Evolutionary conservation across 2,113 vertebrate genomes (phyloP).

Genomic region (Eupsittula cactorum): DNA sequence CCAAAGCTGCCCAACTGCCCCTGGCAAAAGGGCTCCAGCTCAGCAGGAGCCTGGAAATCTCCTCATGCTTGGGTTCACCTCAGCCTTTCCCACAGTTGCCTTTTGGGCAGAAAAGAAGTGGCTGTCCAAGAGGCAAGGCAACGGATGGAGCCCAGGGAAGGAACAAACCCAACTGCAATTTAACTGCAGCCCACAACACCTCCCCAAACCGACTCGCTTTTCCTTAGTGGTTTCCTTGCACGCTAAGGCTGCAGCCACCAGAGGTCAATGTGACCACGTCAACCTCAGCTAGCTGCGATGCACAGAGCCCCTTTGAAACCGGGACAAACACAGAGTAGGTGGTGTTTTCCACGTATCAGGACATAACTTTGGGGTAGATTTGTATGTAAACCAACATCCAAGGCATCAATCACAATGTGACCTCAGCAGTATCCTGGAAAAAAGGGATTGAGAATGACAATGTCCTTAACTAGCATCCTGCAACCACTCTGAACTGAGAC

Average conservation of each 20-base stretch:
- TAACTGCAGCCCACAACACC: neutral
- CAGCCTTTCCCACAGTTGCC: neutral
- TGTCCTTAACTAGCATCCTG: neutral
- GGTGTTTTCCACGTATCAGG: neutral
- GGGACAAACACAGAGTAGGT: neutral
- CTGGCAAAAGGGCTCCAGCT: neutral
- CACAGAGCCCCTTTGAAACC: neutral
- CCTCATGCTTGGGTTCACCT: neutral
- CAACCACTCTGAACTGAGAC: neutral
- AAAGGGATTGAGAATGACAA: neutral
- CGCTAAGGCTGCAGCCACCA: slow-evolving; percentile 20
- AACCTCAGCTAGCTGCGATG: neutral
- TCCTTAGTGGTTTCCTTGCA: neutral
- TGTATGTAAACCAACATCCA: neutral
- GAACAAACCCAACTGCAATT: neutral
- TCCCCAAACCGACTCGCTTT: neutral
- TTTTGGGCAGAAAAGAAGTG: neutral
- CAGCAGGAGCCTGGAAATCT: neutral
- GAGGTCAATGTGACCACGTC: slow-evolving; percentile 54
- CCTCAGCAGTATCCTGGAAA: neutral
- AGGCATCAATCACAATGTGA: neutral
- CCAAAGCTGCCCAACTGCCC: neutral
- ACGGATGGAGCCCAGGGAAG: neutral
- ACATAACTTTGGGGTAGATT: neutral
- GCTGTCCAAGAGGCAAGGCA: neutral